Base-by-base conservation (phyloP, 1,140 invertebrate genomes). In the Dolichoris vasculosae region DNA sequence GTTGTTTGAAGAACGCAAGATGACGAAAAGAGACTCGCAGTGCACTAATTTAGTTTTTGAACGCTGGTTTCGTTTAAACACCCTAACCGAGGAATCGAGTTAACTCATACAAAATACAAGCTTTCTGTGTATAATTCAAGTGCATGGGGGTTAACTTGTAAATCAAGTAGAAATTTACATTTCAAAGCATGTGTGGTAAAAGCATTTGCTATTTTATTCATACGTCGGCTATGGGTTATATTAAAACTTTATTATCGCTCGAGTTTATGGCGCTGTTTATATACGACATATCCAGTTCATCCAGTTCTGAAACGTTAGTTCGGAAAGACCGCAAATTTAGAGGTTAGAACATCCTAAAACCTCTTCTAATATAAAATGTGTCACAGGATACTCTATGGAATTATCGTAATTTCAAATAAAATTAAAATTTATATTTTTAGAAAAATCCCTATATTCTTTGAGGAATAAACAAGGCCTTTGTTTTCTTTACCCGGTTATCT, bases 181-280 rank as follows among this genome's bases (percentile, higher is more conserved):
- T 80, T 77, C 83, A 85, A 85, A 85, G 59, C 63, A 71, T 32
- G 38, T n/a, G 78, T 40, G 64, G 77, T 73, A 80, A 81, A 48
- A 75, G 84, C 78, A 75, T 75, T 81, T 69, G 78, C 55, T 67
- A 64, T 75, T 81, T 82, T 82, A 85, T 82, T 85, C 78, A 76
- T 85, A 76, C 40, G 55, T 20, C 40, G 32, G 30, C 40, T 32
- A 76, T 64, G 67, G 78, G 30, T 81, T 63, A 48, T 80, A 85
- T 80, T 73, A 73, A 85, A 85, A 85, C 83, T 85, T 80, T 85
- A 85, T 85, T 73, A 85, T 80, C 48, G 76, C 76, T 55, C 73
- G 55, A 59, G 51, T 67, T 84, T 84, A 84, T 43, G 73, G 59
- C 35, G 38, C 48, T 76, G 48, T 83, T 76, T 83, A 71, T 71